These are phyloP conservation scores for Myathropa florea DNA, from an alignment of 2,888 invertebrate species.

Conservation along the genomic window DNA sequence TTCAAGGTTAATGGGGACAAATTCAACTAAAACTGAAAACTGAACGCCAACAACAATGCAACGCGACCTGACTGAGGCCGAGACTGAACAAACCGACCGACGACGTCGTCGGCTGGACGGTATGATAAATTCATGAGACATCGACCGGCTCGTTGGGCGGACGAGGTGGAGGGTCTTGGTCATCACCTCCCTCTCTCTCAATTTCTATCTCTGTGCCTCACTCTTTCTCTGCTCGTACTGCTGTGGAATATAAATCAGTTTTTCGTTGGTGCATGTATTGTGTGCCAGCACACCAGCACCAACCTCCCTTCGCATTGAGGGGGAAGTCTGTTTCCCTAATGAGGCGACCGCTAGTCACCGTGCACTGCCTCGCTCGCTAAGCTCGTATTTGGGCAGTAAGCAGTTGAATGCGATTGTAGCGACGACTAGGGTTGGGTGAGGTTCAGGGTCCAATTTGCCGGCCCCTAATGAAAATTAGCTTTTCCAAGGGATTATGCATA, in stretches of 20 bases:
- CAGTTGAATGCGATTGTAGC: slow-evolving; percentile 23
- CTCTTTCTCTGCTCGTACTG: neutral
- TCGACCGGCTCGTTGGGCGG: neutral
- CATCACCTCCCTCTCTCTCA: slow-evolving; percentile 13
- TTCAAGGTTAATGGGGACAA: slow-evolving; percentile 65
- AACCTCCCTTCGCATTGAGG: neutral
- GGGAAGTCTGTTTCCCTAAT: slow-evolving; percentile 7
- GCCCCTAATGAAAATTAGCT: neutral
- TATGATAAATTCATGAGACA: slow-evolving; percentile 59
- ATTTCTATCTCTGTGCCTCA: neutral
- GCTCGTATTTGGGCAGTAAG: slow-evolving; percentile 29
- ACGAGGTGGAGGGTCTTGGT: neutral
- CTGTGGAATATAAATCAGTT: slow-evolving; percentile 55
- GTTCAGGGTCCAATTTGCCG: neutral
- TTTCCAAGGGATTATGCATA: neutral
- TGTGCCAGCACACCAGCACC: neutral
- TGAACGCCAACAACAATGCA: neutral
- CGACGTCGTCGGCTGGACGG: slow-evolving; percentile 25
- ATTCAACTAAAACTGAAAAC: slow-evolving; percentile 38
- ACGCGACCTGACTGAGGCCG: neutral
- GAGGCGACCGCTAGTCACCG: slow-evolving; percentile 14
- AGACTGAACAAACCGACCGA: neutral
- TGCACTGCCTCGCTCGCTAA: neutral
- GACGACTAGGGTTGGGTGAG: neutral
- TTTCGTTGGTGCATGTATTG: slow-evolving; percentile 25